Base-by-base conservation (phyloP, 1,140 invertebrate genomes). In the Drosophila ficusphila region DNA sequence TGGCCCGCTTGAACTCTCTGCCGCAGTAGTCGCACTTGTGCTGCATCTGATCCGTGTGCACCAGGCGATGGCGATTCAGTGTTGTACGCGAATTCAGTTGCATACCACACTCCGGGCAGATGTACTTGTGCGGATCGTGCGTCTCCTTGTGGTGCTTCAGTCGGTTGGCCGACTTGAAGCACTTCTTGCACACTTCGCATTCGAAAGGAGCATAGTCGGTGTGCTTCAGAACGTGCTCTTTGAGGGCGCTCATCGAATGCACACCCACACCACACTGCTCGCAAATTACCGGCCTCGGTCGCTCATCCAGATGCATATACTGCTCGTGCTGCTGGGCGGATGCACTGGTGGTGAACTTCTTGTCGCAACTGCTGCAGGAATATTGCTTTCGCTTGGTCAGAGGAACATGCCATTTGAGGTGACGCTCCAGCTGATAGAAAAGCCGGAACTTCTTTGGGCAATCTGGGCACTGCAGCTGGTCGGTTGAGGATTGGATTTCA, bases 31-130 rank as follows among this genome's bases (percentile, higher is more conserved):
- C 76, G 54, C 92, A 92, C 38, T 92, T 92, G 44, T 92, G 92
- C 36, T 92, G 89, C 79, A 92, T 92, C 18, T 90, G 71, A 54
- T 92, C 92, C 19, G 90, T 90, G 77, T 93, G 92, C 11, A 93
- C 92, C 25, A 93, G 67, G 4, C 92, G 82, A 73, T 93, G 92
- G 48, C 92, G 92, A 39, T 92, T 90, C 0, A 93, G 68, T 0
- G 92, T 93, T 12, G 92, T 77, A 25, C 92, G 76, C 1, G 92
- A 92, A 53, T 92, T 92, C 16, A 93, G 65, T 60, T 92, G 88
- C 53, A 93, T 86, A 12, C 92, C 92, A 62, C 92, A 93, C 51
- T 92, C 86, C 0, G 91, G 91, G 62, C 92, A 93, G 12, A 92
- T 88, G 71, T 93, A 92, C 23, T 91, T 92, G 23, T 92, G 92